These are phyloP conservation scores for Tenodera sinensis DNA, from an alignment of 2,888 invertebrate genomes.

Conservation along the genomic window DNA sequence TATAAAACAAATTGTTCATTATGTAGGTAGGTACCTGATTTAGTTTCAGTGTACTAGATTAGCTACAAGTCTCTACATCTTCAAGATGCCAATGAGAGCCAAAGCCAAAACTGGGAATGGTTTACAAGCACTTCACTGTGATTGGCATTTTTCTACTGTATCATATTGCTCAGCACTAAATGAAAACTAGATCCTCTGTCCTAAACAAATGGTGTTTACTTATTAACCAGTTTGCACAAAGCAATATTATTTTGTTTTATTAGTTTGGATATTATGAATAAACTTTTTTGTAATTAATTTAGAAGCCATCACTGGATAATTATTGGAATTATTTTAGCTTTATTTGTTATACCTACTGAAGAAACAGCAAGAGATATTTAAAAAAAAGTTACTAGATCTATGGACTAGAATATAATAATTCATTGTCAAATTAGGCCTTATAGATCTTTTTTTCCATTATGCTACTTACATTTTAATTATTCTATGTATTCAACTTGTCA, in stretches of 20 bases:
- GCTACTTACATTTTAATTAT: conserved; percentile 2
- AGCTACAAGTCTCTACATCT: neutral
- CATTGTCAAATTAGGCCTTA: conserved; percentile 31
- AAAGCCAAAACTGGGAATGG: neutral
- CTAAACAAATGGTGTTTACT: neutral
- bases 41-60: neutral
- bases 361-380: conserved; percentile 8
- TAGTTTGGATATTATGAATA: neutral
- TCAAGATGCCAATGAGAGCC: neutral
- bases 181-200: neutral
- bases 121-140: neutral
- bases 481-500: neutral
- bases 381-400: conserved; percentile 18
- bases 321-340: neutral
- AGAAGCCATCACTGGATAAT: neutral
- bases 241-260: neutral
- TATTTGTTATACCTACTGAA: neutral
- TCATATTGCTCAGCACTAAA: neutral
- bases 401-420: conserved; percentile 29
- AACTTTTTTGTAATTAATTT: neutral
- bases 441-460: conserved; percentile 16
- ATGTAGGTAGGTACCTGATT: neutral
- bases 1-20: neutral
- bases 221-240: neutral
- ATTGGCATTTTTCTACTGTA: neutral